Conservation (phyloP, 2,797 vertebrate genomes). For the Amazona finschi region DNA sequence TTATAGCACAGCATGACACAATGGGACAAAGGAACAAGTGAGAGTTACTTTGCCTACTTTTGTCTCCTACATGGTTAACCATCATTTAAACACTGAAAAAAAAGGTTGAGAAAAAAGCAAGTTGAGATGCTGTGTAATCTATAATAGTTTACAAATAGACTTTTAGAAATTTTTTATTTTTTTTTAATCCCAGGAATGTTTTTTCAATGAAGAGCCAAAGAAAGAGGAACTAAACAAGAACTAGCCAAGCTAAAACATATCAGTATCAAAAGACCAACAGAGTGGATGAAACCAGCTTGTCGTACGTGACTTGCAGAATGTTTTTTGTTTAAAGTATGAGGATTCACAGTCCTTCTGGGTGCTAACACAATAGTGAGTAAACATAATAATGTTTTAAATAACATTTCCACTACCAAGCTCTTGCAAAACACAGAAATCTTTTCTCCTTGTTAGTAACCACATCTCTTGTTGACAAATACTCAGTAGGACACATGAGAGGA, state of each 20-base stretch:
- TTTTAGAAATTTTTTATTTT: not conserved
- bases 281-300: not conserved
- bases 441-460: not conserved
- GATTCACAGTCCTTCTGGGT: not conserved
- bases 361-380: not conserved
- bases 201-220: not conserved
- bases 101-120: not conserved
- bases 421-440: not conserved
- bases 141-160: not conserved
- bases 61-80: slow-evolving; percentile 45
- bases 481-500: not conserved
- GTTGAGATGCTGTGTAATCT: not conserved
- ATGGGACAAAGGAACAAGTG: slow-evolving; percentile 47
- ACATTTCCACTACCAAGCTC: not conserved
- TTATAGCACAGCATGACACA: slow-evolving; percentile 58
- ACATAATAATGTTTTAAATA: not conserved
- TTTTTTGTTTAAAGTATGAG: not conserved
- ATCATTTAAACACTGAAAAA: slow-evolving; percentile 53
- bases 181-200: not conserved
- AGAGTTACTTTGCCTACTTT: slow-evolving; percentile 63
- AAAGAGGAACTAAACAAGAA: not conserved
- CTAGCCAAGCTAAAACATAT: not conserved
- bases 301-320: not conserved
- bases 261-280: not conserved
- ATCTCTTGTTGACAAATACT: not conserved